Base-by-base conservation (phyloP, 2,888 invertebrate species). In the Globia sparganii region DNA sequence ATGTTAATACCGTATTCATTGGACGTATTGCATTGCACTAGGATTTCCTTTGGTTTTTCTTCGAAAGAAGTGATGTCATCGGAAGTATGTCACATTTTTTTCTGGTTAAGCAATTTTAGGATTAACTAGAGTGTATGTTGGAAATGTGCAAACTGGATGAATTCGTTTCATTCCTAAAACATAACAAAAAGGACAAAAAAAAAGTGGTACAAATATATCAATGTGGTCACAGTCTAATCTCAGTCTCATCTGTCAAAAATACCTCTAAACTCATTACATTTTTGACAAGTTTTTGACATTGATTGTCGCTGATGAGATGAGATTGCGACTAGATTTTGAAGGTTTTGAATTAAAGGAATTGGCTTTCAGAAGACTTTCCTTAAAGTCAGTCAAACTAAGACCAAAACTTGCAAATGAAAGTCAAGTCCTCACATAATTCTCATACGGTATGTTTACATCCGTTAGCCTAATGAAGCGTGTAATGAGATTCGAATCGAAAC, bases 1-100 rank as follows among this genome's bases (percentile, higher is more conserved):
- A 73, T 81, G 68, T 53, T 72, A 78, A 82, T 78, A 75, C 37
- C 40, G 75, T 75, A 84, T 84, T 78, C 85, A 65, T 56, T 53
- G n/a, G 28, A 72, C 65, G 82, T 78, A 69, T 72, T 74, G 43
- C 31, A 61, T 72, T 72, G n/a, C 71, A 58, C 62, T 77, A 34
- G 53, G 74, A 78, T 72, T 70, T 82, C 68, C 69, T 75, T 56
- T 34, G 40, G 21, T 25, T 59, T 56, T 62, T 81, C 69, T 49
- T 65, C 9, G 59, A 40, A 72, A 15, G 13, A 8, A 58, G 25
- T 75, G 71, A 84, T 59, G 53, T 59, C 83, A 78, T 56, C 65
- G 46, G 31, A 56, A 65, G 53, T 9, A 66, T 31, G 31, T 37
- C 18, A 11, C 11, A 28, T 8, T 2, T 21, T 31, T 21, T 31